Percentiles rank a stretch among this genome's conserved stretches.
Evolutionary conservation across 2,888 invertebrate species (phyloP).

Genomic region (Desoria tigrina): DNA sequence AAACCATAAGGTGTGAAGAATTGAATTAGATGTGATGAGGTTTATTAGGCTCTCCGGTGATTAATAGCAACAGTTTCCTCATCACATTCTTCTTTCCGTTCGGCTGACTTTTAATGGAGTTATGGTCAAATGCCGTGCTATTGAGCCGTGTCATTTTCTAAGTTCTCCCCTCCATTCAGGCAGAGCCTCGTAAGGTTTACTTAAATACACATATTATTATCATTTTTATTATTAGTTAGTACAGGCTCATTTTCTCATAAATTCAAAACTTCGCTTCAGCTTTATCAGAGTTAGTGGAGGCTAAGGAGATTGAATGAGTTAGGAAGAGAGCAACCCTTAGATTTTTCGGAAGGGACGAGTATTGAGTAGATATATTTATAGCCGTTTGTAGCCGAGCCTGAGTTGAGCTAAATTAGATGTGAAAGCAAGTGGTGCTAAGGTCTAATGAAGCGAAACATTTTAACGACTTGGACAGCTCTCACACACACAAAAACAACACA

Average conservation of each 20-base stretch:
- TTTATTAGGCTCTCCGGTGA: slow-evolving; percentile 41
- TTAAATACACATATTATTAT: too few relatives aligned
- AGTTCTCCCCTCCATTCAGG: too few relatives aligned
- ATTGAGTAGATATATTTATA: too few relatives aligned
- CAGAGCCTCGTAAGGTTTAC: too few relatives aligned
- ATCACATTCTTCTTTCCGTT: neutral
- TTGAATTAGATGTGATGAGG: slow-evolving; percentile 51
- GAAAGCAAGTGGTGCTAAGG: slow-evolving; percentile 49
- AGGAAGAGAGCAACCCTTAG: too few relatives aligned
- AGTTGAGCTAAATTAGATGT: slow-evolving; percentile 45
- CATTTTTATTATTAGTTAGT: too few relatives aligned
- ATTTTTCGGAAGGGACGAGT: too few relatives aligned
- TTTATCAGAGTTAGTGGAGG: too few relatives aligned
- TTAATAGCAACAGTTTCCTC: slow-evolving; percentile 34
- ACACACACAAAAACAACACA: slow-evolving; percentile 13
- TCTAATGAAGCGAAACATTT: slow-evolving; percentile 53
- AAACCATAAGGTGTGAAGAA: slow-evolving; percentile 48
- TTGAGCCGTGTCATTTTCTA: slow-evolving; percentile 12
- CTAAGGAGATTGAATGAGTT: too few relatives aligned
- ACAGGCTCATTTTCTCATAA: too few relatives aligned
- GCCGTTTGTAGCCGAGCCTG: too few relatives aligned
- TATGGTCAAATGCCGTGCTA: neutral
- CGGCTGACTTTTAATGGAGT: slow-evolving; percentile 17
- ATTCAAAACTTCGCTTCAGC: too few relatives aligned
- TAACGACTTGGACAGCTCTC: slow-evolving; percentile 46